Percentiles rank a stretch among this genome's conserved stretches.
Conservation (phyloP, 2,888 invertebrate genomes). For the Zele albiditarsus region DNA sequence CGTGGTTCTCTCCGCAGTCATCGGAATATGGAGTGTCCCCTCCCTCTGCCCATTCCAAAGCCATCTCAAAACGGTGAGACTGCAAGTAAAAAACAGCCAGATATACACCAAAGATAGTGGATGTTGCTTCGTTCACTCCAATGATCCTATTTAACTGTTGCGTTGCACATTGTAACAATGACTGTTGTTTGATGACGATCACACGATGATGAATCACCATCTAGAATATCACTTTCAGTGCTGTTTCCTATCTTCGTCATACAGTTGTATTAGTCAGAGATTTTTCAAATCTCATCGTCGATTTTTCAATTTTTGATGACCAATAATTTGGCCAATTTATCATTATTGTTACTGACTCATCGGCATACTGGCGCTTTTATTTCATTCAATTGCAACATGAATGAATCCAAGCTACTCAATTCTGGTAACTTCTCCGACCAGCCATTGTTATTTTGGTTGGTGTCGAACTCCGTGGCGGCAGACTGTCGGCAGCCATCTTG, state of each 20-base stretch:
- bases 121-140: constrained; percentile 42
- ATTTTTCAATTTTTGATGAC: background rate
- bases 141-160: constrained; percentile 30
- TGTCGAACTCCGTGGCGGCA: constrained; percentile 17
- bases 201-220: constrained; percentile 1
- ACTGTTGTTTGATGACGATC: background rate
- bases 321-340: background rate
- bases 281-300: constrained; percentile 16
- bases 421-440: constrained; percentile 73
- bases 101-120: constrained; percentile 63
- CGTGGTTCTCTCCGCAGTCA: constrained; percentile 47
- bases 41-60: constrained; percentile 55
- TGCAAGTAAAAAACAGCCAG: constrained; percentile 70
- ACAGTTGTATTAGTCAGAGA: background rate
- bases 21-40: constrained; percentile 50
- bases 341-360: constrained; percentile 56
- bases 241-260: constrained; percentile 3
- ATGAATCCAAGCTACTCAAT: constrained; percentile 79
- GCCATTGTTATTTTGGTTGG: constrained; percentile 42
- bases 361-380: constrained; percentile 74
- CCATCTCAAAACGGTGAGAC: constrained; percentile 69
- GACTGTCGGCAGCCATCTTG: constrained; percentile 7
- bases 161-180: constrained; percentile 24
- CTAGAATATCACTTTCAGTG: background rate
- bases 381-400: constrained; percentile 79